Base-by-base conservation (phyloP, 1,140 invertebrate species). In the Eulimnadia texana region DNA sequence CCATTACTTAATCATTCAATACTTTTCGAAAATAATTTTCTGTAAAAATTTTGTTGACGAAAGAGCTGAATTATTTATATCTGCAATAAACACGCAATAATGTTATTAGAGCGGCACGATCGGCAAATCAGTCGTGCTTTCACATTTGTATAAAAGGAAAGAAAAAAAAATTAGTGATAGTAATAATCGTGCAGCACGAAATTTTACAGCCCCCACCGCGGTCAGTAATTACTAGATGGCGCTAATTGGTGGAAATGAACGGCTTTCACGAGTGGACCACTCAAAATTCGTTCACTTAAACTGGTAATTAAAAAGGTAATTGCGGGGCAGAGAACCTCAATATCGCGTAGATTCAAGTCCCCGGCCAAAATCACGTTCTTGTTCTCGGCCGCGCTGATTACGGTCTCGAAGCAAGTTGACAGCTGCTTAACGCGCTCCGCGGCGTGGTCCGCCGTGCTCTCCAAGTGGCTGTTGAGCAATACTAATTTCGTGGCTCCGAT, bases 311-410 rank as follows among this genome's bases (percentile, higher is more conserved):
- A 63, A 54, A 0, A 57, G 29, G 3, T 25, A 20, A 25, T 27
- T 53, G 11, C n/a, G 2, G 53, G 29, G 27, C 54, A 25, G n/a
- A 23, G 55, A 22, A 80, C 79, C 72, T 82, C 81, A 68, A 76
- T 76, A 65, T 82, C 80, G 51, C 80, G 68, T 1, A 82, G 63
- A 67, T 82, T 82, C 6, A 82, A 65, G 68, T 82, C 81, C 11
- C 81, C 81, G 50, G 72, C 81, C 72, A 81, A 80, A 33, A 82
- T 69, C 0, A 78, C 76, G 33, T 74, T 77, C 16, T 66, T 60
- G 29, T 72, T 66, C n/a, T 68, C 29, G 3, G 70, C 65, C 16
- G 68, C 64, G 11, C 70, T 65, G 20, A 61, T 64, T 28, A 78
- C 67, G 23, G 68, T 64, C 16, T 72, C 59, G 58, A 82, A 76